These are phyloP conservation scores for Lytechinus pictus DNA, from an alignment of 35 echinoderm and acorn worm species.

Conservation along the genomic window DNA sequence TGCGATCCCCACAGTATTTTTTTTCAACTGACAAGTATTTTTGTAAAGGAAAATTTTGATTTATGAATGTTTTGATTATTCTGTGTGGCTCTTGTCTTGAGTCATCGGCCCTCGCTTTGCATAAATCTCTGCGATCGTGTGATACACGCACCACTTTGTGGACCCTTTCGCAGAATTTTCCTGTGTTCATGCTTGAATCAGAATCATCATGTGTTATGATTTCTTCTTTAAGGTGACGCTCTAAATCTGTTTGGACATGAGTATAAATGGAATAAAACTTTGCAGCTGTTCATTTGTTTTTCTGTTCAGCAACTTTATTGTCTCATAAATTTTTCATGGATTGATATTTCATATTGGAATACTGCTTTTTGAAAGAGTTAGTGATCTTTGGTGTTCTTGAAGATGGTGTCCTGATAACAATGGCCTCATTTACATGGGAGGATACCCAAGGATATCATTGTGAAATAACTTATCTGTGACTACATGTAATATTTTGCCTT, in stretches of 20 bases:
- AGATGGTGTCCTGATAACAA: background rate
- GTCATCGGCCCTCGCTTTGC: background rate
- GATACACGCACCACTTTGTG: background rate
- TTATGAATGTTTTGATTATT: background rate
- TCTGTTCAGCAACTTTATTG: background rate
- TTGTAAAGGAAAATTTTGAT: background rate
- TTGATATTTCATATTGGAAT: background rate
- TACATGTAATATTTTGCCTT: background rate
- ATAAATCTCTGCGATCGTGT: background rate
- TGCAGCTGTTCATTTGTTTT: background rate
- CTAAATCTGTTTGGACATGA: background rate
- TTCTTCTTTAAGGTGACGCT: too few relatives aligned
- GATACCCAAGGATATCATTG: background rate
- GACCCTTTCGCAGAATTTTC: background rate
- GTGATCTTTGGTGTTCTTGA: background rate
- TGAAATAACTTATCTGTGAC: background rate
- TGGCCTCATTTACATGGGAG: background rate
- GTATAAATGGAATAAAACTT: background rate
- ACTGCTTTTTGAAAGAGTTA: background rate
- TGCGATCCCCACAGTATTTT: background rate
- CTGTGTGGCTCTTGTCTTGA: background rate
- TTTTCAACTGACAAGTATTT: background rate
- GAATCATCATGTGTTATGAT: background rate
- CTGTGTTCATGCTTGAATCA: background rate
- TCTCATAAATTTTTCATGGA: background rate